Evolutionary conservation across 2,113 vertebrate genomes (phyloP).

Genomic region (Murina feae): DNA sequence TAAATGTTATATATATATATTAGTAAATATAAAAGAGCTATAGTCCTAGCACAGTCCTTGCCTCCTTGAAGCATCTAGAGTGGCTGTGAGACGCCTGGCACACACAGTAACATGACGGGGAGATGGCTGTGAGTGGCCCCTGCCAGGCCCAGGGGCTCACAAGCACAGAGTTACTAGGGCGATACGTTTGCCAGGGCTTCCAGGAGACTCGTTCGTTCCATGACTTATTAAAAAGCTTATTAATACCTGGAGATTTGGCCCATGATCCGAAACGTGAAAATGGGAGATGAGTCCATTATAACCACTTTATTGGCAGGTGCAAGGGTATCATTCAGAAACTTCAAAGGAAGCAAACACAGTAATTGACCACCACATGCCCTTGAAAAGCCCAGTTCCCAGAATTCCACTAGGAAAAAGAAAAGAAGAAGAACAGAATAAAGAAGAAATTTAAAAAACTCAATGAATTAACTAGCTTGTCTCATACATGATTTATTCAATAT

Average conservation of each 20-base stretch:
- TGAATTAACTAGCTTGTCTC: background rate
- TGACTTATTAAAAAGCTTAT: conserved; percentile 24
- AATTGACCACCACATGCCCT: background rate
- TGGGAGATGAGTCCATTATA: background rate
- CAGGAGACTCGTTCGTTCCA: background rate
- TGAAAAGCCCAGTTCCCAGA: background rate
- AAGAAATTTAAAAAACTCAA: background rate
- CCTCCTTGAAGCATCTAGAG: background rate
- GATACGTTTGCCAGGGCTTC: background rate
- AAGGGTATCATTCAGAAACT: background rate
- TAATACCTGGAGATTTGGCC: conserved; percentile 16
- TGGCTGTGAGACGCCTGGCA: background rate
- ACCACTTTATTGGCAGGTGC: background rate
- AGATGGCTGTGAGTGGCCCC: background rate
- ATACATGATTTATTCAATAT: background rate
- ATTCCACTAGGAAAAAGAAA: background rate
- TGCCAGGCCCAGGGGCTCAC: background rate
- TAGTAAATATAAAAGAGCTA: background rate
- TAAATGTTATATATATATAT: background rate
- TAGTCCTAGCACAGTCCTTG: background rate
- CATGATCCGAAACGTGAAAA: background rate
- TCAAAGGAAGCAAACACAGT: background rate
- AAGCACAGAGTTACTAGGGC: background rate
- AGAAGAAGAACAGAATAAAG: background rate
- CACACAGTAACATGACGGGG: background rate